Base-by-base conservation (phyloP, 2,888 invertebrate genomes). In the Drosophila subsilvestris region DNA sequence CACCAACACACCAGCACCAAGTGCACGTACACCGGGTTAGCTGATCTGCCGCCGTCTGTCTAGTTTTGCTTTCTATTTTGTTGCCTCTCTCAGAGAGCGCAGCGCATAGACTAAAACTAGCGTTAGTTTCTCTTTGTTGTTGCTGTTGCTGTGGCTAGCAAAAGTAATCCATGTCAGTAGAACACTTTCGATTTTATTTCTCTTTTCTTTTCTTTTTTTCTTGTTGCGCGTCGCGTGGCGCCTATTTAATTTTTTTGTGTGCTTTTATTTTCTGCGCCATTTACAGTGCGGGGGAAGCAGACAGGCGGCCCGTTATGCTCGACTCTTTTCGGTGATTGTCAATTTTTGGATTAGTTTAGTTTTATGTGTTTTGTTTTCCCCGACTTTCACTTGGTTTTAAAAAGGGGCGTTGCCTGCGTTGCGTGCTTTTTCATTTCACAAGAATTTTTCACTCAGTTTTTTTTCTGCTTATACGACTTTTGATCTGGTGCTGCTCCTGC, bases 151-250 rank as follows among this genome's bases (percentile, higher is more conserved):
- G 59, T 56, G 56, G 53, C 69, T 14, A n/a, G 78, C 80, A 69
- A 82, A 86, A 88, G 80, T 85, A 90, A 90, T 90, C 87, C 86
- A 82, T 90, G 90, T 91, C 89, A 90, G 90, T 90, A 85, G 91
- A 91, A 79, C 90, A 90, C 90, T 90, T 88, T 91, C 90, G 80
- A 75, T 91, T 90, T 76, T 43, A 63, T 63, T 59, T 59, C 37
- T 66, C 54, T 54, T 27, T 18, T 54, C 47, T 37, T 20, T 60
- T 62, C 25, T 66, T 59, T 73, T 73, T 65, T 47, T 63, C 76
- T 72, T 51, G 27, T 42, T 51, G 82, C 87, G 79, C 71, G 85
- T 85, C 82, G 82, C 79, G 81, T 84, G 80, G 71, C 78, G 29
- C 54, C 42, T 62, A 18, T 27, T 61, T 49, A 37, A 7, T 32